A percentile compares a stretch with the other conserved stretches of the same genome.
Evolutionary conservation across 2,113 vertebrate species (phyloP).

Genomic region (Taxidea taxus): DNA sequence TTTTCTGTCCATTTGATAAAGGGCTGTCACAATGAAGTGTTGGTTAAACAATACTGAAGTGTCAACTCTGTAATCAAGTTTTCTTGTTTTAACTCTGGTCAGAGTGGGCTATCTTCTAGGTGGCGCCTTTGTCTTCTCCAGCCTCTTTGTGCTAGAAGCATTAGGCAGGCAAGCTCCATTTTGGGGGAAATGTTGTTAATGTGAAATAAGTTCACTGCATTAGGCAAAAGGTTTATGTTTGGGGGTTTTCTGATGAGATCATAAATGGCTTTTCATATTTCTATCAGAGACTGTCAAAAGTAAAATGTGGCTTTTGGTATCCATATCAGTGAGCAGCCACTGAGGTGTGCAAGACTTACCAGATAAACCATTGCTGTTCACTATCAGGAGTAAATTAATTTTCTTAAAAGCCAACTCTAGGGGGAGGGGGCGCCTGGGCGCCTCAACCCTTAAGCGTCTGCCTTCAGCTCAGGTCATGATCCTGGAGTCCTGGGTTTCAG

Average conservation of each 20-base stretch:
- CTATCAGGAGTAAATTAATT: conserved; percentile 7
- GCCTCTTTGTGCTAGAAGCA: background rate
- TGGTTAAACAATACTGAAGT: background rate
- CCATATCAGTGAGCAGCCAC: background rate
- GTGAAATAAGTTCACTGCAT: background rate
- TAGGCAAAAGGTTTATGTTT: background rate
- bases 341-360: background rate
- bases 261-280: background rate
- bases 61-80: background rate
- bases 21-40: background rate
- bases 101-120: background rate
- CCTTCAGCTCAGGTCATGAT: no score
- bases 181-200: background rate
- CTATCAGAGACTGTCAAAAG: background rate
- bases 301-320: background rate
- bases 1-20: background rate
- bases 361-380: conserved; percentile 2
- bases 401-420: background rate
- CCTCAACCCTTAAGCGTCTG: background rate
- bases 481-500: no score
- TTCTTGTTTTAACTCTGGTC: background rate
- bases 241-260: background rate
- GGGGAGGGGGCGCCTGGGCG: background rate
- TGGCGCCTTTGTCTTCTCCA: background rate
- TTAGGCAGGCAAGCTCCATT: background rate